Base-by-base conservation (phyloP, 1,140 invertebrate species). In the Drosophila micromelanica region DNA sequence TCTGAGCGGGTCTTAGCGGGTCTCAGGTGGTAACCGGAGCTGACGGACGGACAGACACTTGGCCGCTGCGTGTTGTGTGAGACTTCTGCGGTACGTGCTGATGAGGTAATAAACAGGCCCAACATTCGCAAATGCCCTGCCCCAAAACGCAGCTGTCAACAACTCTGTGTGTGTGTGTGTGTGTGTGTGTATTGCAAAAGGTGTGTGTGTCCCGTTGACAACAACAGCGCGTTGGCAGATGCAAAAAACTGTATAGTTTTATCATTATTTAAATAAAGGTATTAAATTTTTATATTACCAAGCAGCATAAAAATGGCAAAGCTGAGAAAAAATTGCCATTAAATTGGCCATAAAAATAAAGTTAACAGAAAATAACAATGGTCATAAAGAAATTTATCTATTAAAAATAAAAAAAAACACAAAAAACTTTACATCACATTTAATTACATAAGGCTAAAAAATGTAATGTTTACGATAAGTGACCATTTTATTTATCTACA, bases 71-170 rank as follows among this genome's bases (percentile, higher is more conserved):
- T 74, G 57, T 78, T 48, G 45, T 48, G 76, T 78, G 68, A 73
- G 68, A 73, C 59, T 73, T 59, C 68, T 79, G 76, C 62, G 78
- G 62, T 87, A 86, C 81, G 78, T 82, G 84, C 67, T 79, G 56
- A 68, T 81, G 84, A 82, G 84, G 84, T 84, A 78, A 87, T 76
- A 89, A 85, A 89, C 64, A 76, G 69, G 77, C 68, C 62, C 79
- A 89, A 74, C 71, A 64, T 67, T 71, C 49, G 57, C 69, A 64
- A 55, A 55, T 27, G 55, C 64, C 64, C 63, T 68, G 62, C 48
- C 43, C 48, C 20, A 67, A 77, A 48, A 51, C 23, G 70, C 81
- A 86, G 82, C 81, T 86, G 82, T 82, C 82, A 78, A 56, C 72
- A 45, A 59, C 55, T 61, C 38, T 20, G 17, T n/a, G 8, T 12